A percentile compares a stretch with the other conserved stretches of the same genome.
These are phyloP conservation scores for Macrocentrus cingulum DNA, from an alignment of 1,140 invertebrate genomes.

Conservation along the genomic window DNA sequence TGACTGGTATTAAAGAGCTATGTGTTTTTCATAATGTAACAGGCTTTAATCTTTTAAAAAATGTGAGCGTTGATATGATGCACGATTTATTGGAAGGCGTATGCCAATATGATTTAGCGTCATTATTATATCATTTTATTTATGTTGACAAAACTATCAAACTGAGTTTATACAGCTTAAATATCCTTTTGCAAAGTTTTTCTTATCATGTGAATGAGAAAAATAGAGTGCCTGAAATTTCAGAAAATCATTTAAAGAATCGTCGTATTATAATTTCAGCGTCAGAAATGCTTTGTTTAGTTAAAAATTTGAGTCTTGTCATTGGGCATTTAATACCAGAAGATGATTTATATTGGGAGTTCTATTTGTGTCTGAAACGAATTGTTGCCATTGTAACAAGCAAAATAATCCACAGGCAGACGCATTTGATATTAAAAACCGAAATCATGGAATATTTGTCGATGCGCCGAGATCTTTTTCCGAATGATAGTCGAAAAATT, in stretches of 20 bases:
- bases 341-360: conserved; percentile 31
- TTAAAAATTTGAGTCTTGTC: conserved; percentile 33
- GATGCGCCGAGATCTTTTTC: conserved; percentile 27
- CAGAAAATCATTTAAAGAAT: conserved; percentile 24
- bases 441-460: conserved; percentile 22
- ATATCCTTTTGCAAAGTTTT: background rate
- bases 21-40: too few species aligned
- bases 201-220: background rate
- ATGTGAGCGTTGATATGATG: conserved; percentile 3
- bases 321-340: conserved; percentile 33
- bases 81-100: conserved; percentile 13
- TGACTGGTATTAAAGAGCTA: too few species aligned
- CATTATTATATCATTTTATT: conserved; percentile 6
- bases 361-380: conserved; percentile 26
- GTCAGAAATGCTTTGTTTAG: conserved; percentile 35
- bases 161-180: background rate
- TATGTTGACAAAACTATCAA: background rate
- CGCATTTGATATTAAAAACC: conserved; percentile 4
- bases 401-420: conserved; percentile 3
- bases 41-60: too few species aligned
- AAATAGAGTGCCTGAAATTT: conserved; percentile 31
- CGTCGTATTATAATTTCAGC: conserved; percentile 29
- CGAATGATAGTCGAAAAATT: conserved; percentile 28
- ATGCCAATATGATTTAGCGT: background rate
- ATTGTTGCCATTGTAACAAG: conserved; percentile 24